phyloP scores from a whole-genome alignment of 2,888 invertebrate species.

The Cacoxenus indagator region DNA sequence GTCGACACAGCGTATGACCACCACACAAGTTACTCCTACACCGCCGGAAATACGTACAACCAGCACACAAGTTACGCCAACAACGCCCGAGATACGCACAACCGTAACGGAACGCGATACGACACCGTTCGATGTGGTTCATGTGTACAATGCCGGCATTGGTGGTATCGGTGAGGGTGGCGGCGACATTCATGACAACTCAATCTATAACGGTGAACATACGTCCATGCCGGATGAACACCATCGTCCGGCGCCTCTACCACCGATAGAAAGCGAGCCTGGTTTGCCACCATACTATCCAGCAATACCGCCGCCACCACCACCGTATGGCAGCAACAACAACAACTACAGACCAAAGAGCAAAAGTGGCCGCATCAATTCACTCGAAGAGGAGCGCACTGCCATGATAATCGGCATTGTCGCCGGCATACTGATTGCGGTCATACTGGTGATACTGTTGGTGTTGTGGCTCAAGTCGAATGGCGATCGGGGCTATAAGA shows the following conservation, averaged over 20 bases:
- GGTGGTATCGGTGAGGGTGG: conserved; percentile 38
- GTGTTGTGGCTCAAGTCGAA: conserved; percentile 90
- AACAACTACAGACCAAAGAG: conserved; percentile 68
- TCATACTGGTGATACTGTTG: conserved; percentile 89
- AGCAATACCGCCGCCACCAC: conserved; percentile 59
- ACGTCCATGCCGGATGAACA: conserved; percentile 59
- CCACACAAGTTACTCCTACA: conserved; percentile 47
- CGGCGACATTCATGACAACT: conserved; percentile 47
- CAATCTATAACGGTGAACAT: conserved; percentile 45
- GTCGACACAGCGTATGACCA: conserved; percentile 44
- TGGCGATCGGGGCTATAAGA: conserved; percentile 92
- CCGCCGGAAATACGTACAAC: conserved; percentile 56
- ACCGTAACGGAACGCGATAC: conserved; percentile 67
- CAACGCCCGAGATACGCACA: conserved; percentile 62
- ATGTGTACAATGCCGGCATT: conserved; percentile 39
- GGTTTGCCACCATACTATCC: conserved; percentile 56
- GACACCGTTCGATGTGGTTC: conserved; percentile 62
- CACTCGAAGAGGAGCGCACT: conserved; percentile 80
- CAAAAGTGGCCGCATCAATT: conserved; percentile 74
- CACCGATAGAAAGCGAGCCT: conserved; percentile 39
- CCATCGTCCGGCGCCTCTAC: conserved; percentile 47
- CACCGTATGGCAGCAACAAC: conserved; percentile 58
- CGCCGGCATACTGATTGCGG: conserved; percentile 90
- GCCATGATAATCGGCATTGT: conserved; percentile 90
- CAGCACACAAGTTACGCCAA: conserved; percentile 56